Percentiles rank a stretch among this genome's conserved stretches.
Conservation (phyloP, 2,888 invertebrate genomes). For the Deroplatys truncata region DNA sequence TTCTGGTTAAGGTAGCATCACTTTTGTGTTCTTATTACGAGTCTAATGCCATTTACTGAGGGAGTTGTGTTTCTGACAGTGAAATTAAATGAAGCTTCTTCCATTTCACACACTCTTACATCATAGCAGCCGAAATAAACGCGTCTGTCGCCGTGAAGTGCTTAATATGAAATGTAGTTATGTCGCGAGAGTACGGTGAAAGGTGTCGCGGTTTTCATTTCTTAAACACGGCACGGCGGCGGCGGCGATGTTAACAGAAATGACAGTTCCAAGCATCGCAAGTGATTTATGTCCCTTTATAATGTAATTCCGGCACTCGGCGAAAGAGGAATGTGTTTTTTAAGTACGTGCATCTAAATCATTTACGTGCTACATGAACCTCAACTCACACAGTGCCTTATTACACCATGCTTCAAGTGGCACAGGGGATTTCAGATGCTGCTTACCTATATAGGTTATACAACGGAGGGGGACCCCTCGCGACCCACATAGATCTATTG, state of each 20-base stretch:
- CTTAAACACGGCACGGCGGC: background rate
- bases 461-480: no score
- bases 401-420: no score
- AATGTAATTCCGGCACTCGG: background rate
- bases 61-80: background rate
- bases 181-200: no score
- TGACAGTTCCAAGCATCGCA: background rate
- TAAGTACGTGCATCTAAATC: no score
- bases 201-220: background rate
- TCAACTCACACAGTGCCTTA: no score
- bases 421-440: no score
- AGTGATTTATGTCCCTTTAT: background rate
- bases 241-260: background rate
- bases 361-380: no score
- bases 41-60: background rate
- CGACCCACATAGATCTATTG: no score
- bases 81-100: background rate
- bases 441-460: no score
- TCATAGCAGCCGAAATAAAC: background rate
- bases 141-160: background rate
- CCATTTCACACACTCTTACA: background rate
- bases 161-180: no score
- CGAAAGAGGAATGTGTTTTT: background rate
- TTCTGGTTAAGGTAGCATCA: background rate
- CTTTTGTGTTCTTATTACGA: background rate